Percentiles rank a stretch among this genome's conserved stretches.
phyloP scores from a whole-genome alignment of 1,140 invertebrate species.

The Aporrectodea caliginosa region DNA sequence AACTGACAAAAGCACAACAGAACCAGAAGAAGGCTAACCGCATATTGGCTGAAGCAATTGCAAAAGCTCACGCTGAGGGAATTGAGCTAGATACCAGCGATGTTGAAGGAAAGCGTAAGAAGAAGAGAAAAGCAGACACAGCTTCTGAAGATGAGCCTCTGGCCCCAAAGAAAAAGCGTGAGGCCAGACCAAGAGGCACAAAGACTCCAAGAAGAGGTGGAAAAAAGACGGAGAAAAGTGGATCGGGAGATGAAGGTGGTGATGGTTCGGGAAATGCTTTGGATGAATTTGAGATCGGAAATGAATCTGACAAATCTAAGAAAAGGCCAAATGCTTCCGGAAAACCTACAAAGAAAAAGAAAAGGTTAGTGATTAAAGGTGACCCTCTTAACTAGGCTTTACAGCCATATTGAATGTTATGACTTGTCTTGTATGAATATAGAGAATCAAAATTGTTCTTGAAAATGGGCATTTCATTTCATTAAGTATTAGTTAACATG shows the following conservation, averaged over 20 bases:
- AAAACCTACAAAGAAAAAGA: slow-evolving; percentile 39
- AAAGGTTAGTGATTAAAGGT: slow-evolving; percentile 42
- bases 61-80: slow-evolving; percentile 45
- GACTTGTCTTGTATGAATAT: too few species aligned
- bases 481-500: too few species aligned
- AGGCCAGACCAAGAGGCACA: slow-evolving; percentile 14
- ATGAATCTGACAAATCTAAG: neutral
- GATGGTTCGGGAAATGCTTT: too few species aligned
- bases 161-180: slow-evolving; percentile 30
- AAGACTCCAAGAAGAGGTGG: slow-evolving; percentile 28
- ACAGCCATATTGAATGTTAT: too few species aligned
- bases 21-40: slow-evolving; percentile 44
- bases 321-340: neutral
- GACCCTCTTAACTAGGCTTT: slow-evolving; percentile 28
- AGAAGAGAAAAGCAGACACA: slow-evolving; percentile 40
- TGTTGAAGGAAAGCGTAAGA: slow-evolving; percentile 20
- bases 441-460: too few species aligned
- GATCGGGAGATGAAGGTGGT: neutral
- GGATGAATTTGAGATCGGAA: neutral
- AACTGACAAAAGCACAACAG: neutral
- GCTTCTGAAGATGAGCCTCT: slow-evolving; percentile 26
- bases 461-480: too few species aligned
- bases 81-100: slow-evolving; percentile 33
- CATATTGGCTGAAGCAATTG: slow-evolving; percentile 46
- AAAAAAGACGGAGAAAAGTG: neutral